phyloP scores from a whole-genome alignment of 2,888 invertebrate species.

The Cacoxenus indagator region DNA sequence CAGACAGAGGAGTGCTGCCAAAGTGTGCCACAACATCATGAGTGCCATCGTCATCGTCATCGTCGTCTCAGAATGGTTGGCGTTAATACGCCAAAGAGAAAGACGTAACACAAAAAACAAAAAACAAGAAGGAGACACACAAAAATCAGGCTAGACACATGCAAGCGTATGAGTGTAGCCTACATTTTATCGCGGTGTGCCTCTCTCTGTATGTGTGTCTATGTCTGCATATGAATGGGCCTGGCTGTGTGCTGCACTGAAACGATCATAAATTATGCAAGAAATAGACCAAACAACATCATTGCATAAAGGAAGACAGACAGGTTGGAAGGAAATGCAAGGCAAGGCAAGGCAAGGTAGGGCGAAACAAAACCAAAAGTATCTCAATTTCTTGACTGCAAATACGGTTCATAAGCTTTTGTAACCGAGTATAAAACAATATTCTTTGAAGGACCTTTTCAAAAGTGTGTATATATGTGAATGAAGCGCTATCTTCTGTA shows the following conservation, averaged over 20 bases:
- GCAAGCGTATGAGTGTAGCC: slow-evolving; percentile 3
- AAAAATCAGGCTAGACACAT: slow-evolving; percentile 4
- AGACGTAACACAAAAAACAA: not conserved
- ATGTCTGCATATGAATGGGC: slow-evolving; percentile 36
- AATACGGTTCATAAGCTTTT: too few relatives aligned
- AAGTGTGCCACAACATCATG: slow-evolving; percentile 28
- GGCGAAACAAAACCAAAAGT: too few relatives aligned
- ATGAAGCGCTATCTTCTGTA: too few relatives aligned
- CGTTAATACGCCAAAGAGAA: slow-evolving; percentile 3
- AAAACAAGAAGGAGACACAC: slow-evolving; percentile 9
- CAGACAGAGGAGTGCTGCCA: not conserved
- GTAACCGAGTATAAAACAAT: too few relatives aligned
- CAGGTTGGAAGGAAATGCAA: too few relatives aligned
- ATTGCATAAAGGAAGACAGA: slow-evolving; percentile 7
- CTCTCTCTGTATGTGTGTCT: not conserved
- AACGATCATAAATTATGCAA: slow-evolving; percentile 60
- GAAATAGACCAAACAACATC: slow-evolving; percentile 39
- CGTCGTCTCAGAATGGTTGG: slow-evolving; percentile 28
- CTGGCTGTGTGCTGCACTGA: slow-evolving; percentile 32
- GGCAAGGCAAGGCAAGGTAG: too few relatives aligned
- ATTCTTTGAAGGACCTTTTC: too few relatives aligned
- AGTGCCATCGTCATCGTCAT: slow-evolving; percentile 50
- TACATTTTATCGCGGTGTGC: not conserved
- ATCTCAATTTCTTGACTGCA: too few relatives aligned
- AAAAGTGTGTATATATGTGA: too few relatives aligned